Evolutionary conservation across 1,140 invertebrate genomes (phyloP).

Genomic region (Lordiphosa stackelbergi): DNA sequence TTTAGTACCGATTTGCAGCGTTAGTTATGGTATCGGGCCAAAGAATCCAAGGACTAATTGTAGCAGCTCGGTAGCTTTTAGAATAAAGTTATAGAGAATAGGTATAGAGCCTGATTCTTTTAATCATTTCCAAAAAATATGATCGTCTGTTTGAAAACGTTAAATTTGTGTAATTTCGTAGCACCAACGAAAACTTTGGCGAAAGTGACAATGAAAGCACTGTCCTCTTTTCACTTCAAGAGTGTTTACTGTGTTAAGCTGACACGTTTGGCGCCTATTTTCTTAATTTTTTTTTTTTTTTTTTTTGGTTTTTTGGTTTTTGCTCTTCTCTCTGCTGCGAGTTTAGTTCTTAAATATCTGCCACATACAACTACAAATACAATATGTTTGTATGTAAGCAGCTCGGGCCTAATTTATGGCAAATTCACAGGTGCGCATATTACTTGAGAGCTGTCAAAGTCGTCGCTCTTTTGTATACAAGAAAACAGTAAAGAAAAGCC

Average conservation of each 20-base stretch:
- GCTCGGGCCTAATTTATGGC: constrained; percentile 63
- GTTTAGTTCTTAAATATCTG: constrained; percentile 31
- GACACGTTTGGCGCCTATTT: constrained; percentile 30
- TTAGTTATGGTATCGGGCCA: too few species aligned
- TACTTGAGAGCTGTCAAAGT: constrained; percentile 68
- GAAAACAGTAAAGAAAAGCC: constrained; percentile 11
- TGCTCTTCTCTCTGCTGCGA: background rate
- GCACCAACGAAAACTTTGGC: too few species aligned
- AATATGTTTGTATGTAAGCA: constrained; percentile 18
- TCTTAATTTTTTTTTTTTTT: constrained; percentile 13
- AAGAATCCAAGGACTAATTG: too few species aligned
- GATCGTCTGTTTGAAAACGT: too few species aligned
- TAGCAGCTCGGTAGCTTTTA: too few species aligned
- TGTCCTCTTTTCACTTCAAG: too few species aligned
- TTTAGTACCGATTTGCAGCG: too few species aligned
- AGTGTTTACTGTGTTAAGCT: constrained; percentile 16
- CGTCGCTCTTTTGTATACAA: constrained; percentile 39
- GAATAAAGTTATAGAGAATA: too few species aligned
- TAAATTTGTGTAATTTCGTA: too few species aligned
- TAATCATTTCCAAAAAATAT: too few species aligned
- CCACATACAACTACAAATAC: constrained; percentile 16
- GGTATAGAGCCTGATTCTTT: too few species aligned
- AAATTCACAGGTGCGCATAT: constrained; percentile 67
- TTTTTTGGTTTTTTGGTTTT: constrained; percentile 7
- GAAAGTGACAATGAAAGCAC: too few species aligned